phyloP scores from a whole-genome alignment of 2,113 vertebrate genomes.

The Cephalopterus ornatus region DNA sequence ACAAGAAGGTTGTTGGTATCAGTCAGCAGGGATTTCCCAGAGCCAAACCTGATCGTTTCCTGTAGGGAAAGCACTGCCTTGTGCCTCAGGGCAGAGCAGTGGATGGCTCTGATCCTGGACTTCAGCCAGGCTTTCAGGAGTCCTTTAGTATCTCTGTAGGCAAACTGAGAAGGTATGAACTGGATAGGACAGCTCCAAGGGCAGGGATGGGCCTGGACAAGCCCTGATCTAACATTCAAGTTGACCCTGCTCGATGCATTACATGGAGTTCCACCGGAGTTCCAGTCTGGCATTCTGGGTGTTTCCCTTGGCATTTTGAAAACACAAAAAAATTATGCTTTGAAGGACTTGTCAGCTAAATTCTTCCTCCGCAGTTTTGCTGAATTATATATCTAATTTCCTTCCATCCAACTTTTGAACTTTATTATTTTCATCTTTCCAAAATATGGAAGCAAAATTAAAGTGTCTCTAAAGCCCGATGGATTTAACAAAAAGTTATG shows the following conservation, averaged over 20 bases:
- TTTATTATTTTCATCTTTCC: neutral
- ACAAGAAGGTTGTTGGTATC: neutral
- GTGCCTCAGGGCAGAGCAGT: neutral
- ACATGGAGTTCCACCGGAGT: neutral
- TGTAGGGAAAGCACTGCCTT: neutral
- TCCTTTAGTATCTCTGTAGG: neutral
- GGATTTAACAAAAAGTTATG: slow-evolving; percentile 21
- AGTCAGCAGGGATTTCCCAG: neutral
- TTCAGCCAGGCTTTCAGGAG: neutral
- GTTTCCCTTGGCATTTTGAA: neutral
- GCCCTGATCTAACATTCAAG: neutral
- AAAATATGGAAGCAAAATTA: neutral
- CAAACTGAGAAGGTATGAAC: neutral
- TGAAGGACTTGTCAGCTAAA: neutral
- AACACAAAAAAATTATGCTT: neutral
- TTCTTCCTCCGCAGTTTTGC: neutral
- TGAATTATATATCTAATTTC: neutral
- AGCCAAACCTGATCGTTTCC: neutral
- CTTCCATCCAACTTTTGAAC: neutral
- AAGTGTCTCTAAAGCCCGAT: neutral
- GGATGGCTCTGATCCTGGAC: neutral
- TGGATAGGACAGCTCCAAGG: neutral
- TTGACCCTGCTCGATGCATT: neutral
- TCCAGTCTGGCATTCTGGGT: neutral
- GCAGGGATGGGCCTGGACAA: neutral